Evolutionary conservation across 2,888 invertebrate genomes (phyloP), one percentile per base, ranked within the genome.

Genomic region (Spatulosminthurus flaviceps): DNA sequence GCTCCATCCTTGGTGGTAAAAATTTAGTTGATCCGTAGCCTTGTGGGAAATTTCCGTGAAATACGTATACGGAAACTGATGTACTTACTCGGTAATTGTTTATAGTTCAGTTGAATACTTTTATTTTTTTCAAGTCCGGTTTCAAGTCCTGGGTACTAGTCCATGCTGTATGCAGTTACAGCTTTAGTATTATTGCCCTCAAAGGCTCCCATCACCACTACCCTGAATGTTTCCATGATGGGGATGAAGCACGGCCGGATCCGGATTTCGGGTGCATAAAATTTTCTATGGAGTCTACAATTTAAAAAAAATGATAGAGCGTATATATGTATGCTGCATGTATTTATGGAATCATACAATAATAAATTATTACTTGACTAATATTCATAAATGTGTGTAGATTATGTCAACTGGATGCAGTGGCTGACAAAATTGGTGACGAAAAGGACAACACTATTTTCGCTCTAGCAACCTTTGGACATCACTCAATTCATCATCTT

Each of bases 401-500:
- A 1, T 87, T 94, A 0, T 90, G 92, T 86, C 93, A 94, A 87
- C 86, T 94, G 82, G 93, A 94, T 86, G 91, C 94, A 0, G 90
- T 93, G 0, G 90, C 92, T 41, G 94, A 94, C 86, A 90, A 94
- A 81, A 88, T 90, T 22, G 92, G 93, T 7, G 41, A 67, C 64
- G 21, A 29, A 19, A 24, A 16, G 16, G 76, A 76, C 16, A 67
- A 41, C 41, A 21, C 64, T 1, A 24, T 34, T 16, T 77, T 74
- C 41, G 82, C 19, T 9, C 11, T 78, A 29, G 92, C 93, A 0
- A 90, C 92, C 81, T 95, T 94, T 86, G 95, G 95, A 0, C 92
- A 93, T 80, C 95, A 95, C 86, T 90, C 90, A 0, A 88, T 95
- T 0, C 95, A 95, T 87, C 95, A 95, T 87, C 88, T 95, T 21